phyloP scores from a whole-genome alignment of 2,888 invertebrate genomes.

The Coleophora deauratella region DNA sequence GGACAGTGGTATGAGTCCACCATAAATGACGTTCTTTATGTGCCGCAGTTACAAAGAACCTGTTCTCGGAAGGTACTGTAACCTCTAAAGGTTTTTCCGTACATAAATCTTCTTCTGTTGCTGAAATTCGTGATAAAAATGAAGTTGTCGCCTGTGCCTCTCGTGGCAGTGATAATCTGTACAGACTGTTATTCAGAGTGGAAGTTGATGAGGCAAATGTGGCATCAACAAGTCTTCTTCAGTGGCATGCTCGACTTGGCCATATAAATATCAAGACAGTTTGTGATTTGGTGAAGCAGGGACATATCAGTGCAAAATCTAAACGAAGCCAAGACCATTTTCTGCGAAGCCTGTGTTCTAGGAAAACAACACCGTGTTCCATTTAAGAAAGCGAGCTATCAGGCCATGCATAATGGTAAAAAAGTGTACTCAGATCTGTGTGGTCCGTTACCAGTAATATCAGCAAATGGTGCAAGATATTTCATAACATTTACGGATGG shows the following conservation, averaged over 20 bases:
- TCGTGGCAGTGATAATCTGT: not conserved
- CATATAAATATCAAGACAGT: not conserved
- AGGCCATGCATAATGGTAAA: too few relatives aligned
- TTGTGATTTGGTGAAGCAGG: not conserved
- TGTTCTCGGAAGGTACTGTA: conserved; percentile 1
- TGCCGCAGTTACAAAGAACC: conserved; percentile 2
- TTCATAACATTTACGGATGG: not conserved
- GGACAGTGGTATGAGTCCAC: conserved; percentile 4
- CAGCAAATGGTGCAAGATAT: not conserved
- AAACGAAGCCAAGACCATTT: not conserved
- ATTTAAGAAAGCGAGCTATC: too few relatives aligned
- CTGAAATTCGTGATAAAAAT: not conserved
- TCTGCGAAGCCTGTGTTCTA: not conserved
- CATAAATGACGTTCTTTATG: conserved; percentile 3
- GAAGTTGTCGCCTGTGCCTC: not conserved
- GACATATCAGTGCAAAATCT: not conserved
- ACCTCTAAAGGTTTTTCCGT: not conserved
- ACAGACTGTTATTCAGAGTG: not conserved
- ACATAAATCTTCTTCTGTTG: too few relatives aligned
- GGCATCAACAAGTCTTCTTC: not conserved
- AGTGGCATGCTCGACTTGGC: conserved; percentile 1
- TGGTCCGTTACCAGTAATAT: not conserved
- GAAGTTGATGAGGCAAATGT: not conserved
- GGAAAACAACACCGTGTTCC: conserved; percentile 1
- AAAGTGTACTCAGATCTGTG: conserved; percentile 1